Percentiles rank a stretch among this genome's conserved stretches.
Conservation (phyloP, 2,888 invertebrate genomes). For the Cheilosia urbana region DNA sequence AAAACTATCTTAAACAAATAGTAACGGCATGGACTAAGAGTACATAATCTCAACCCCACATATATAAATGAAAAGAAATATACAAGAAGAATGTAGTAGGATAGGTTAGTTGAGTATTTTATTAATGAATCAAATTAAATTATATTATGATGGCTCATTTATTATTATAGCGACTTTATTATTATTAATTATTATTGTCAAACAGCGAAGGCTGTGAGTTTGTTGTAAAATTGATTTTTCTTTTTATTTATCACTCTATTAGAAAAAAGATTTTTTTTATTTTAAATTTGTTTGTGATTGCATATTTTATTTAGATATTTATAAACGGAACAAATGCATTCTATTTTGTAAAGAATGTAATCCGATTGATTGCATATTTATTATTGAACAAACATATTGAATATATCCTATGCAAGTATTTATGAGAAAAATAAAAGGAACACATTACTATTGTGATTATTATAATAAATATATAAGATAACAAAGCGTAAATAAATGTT, state of each 20-base stretch:
- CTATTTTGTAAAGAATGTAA: constrained; percentile 37
- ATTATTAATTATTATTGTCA: constrained; percentile 43
- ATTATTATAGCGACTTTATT: constrained; percentile 28
- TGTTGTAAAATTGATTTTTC: constrained; percentile 59
- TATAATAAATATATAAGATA: constrained; percentile 29
- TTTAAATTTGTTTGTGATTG: constrained; percentile 30
- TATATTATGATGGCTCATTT: constrained; percentile 51
- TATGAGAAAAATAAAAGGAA: constrained; percentile 42
- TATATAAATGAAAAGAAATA: constrained; percentile 59
- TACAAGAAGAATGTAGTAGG: constrained; percentile 65
- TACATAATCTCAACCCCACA: constrained; percentile 64
- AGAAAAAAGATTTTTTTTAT: constrained; percentile 3
- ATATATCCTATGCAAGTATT: constrained; percentile 68
- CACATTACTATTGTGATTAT: constrained; percentile 43
- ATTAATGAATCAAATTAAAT: constrained; percentile 45
- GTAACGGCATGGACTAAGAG: constrained; percentile 67
- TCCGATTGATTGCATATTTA: constrained; percentile 41
- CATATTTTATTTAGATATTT: constrained; percentile 5
- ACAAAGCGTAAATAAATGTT: constrained; percentile 65
- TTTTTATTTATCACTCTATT: constrained; percentile 16
- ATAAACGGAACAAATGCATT: constrained; percentile 1
- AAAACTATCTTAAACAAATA: constrained; percentile 53
- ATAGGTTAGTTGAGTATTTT: constrained; percentile 72
- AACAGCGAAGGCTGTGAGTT: constrained; percentile 63
- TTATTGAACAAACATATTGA: constrained; percentile 44